Evolutionary conservation across 2,797 vertebrate species (phyloP), one percentile per base, ranked within the genome.

Genomic region (Xyrichtys novacula): DNA sequence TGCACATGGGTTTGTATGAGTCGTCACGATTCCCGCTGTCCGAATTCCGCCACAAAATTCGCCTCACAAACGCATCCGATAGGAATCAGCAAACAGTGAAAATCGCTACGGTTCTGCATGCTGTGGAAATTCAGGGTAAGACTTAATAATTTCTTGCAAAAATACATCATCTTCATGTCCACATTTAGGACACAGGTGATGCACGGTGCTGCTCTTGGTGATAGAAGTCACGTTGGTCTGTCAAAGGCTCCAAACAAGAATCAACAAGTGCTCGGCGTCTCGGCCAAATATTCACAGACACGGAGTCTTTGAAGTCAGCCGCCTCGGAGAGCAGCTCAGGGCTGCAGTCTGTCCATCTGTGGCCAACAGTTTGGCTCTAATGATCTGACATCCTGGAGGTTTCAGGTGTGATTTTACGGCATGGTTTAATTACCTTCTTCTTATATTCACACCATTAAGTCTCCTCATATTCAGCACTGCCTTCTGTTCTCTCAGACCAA

Each of bases 281-380:
- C 42, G 32, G 36, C 50, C 63, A 62, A 66, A 67, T 10, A 68
- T 46, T 59, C 64, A 34, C 69, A 54, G 47, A 55, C 20, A 16
- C 42, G 32, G 53, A 48, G 64, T 8, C 44, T 73, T 66, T 71
- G 58, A 67, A 74, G 65, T 50, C 48, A n/a, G 67, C 23, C 34
- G 25, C 32, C 32, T 50, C 6, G 4, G 28, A 65, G 54, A 36
- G 40, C 8, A 22, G 25, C 54, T 67, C 47, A 1, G 12, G 56
- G 56, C 60, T 66, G 15, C 6, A 0, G 31, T 40, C 43, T 4
- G 5, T 50, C 54, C 62, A 42, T 68, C 70, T 69, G 38, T 20
- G 39, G 32, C 4, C 7, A 5, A n/a, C 39, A 12, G 4, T 49
- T 64, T 48, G 32, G 61, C 20, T 62, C 39, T 34, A 67, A 77